Conservation (phyloP, 2,797 vertebrate genomes). For the Cyprinodon diabolis region DNA sequence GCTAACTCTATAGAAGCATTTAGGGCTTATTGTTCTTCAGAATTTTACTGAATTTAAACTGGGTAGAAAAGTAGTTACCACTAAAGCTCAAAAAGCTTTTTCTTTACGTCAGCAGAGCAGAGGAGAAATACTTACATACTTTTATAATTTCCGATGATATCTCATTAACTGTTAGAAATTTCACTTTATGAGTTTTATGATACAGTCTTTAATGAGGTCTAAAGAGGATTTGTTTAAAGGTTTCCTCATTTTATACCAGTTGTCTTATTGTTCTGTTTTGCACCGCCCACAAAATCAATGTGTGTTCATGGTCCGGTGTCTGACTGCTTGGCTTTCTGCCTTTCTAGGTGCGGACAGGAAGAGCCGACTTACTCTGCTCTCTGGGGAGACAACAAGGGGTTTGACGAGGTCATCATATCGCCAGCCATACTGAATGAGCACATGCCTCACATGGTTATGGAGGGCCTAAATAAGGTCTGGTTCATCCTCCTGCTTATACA, state of each 20-base stretch:
- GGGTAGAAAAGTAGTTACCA: not conserved
- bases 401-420: constrained; percentile 98
- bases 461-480: constrained; percentile 95
- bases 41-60: not conserved
- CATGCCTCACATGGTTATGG: constrained; percentile 97
- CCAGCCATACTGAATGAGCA: constrained; percentile 98
- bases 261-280: not conserved
- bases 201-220: not conserved
- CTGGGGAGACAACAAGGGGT: constrained; percentile 98
- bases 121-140: not conserved
- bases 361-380: constrained; percentile 99
- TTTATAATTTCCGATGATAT: not conserved
- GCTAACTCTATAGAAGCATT: not conserved
- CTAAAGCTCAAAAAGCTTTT: not conserved
- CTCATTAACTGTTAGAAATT: not conserved
- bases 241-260: not conserved
- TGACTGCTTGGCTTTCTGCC: constrained; percentile 20
- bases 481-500: constrained; percentile 5
- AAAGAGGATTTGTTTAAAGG: not conserved
- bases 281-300: not conserved
- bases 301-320: not conserved
- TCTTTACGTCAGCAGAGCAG: not conserved
- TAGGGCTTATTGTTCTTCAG: not conserved
- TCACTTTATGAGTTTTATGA: not conserved
- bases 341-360: constrained; percentile 93